A percentile compares a stretch with the other conserved stretches of the same genome.
phyloP scores from a whole-genome alignment of 2,113 vertebrate genomes.

The Buteo buteo region DNA sequence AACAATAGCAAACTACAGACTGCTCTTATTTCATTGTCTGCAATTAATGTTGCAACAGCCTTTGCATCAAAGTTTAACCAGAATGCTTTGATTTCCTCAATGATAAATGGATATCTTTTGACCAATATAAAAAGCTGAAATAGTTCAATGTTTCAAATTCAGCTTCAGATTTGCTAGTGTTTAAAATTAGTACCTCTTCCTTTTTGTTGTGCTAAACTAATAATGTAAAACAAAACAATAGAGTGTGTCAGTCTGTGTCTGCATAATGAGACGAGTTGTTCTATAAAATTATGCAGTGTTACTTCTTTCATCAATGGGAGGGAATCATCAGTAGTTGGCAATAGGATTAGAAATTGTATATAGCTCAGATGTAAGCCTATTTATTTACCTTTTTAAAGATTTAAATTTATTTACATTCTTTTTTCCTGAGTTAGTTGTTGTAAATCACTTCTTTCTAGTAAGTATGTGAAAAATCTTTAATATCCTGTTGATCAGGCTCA shows the following conservation, averaged over 20 bases:
- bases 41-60: constrained; percentile 39
- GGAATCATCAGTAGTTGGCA: neutral
- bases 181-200: neutral
- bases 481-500: neutral
- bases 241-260: neutral
- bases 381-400: neutral
- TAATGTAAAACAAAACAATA: neutral
- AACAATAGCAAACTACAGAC: constrained; percentile 38
- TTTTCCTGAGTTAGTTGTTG: neutral
- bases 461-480: neutral
- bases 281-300: neutral
- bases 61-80: constrained; percentile 44
- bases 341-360: neutral
- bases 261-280: neutral
- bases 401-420: neutral
- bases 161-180: neutral
- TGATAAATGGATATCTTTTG: constrained; percentile 17
- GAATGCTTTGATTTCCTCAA: constrained; percentile 42
- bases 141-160: neutral
- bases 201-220: neutral
- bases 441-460: neutral
- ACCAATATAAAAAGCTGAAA: neutral
- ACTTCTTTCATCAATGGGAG: neutral
- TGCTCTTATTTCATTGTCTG: constrained; percentile 41
- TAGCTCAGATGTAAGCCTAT: neutral